These are phyloP conservation scores for Gambelia wislizenii DNA, from an alignment of 2,797 vertebrate species.

Conservation along the genomic window DNA sequence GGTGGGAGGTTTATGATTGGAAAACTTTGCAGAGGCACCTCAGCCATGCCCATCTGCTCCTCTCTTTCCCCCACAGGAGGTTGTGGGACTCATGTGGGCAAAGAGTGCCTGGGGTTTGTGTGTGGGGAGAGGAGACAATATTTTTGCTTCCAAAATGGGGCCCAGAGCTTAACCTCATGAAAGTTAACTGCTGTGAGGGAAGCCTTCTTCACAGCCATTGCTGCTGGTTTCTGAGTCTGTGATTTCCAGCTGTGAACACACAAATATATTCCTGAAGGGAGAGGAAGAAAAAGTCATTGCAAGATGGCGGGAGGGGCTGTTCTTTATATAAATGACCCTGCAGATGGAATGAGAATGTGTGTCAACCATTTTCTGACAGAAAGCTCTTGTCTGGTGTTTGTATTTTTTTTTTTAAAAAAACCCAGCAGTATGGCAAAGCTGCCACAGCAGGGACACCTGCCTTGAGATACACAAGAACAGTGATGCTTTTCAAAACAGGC, in stretches of 20 bases:
- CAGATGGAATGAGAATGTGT: background rate
- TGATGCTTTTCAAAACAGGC: conserved; percentile 10
- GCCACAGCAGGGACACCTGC: background rate
- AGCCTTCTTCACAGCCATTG: background rate
- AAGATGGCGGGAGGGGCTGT: rapidly evolving
- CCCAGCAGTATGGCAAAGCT: rapidly evolving
- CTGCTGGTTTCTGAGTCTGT: rapidly evolving
- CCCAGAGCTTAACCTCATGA: background rate
- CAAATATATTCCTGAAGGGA: background rate
- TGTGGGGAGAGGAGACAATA: background rate
- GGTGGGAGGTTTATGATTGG: background rate
- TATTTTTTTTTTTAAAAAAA: background rate
- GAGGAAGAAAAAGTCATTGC: background rate
- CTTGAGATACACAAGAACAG: conserved; percentile 23
- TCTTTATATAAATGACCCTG: conserved; percentile 1
- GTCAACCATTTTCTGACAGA: conserved; percentile 6
- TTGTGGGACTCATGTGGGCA: background rate
- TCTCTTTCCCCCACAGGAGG: background rate
- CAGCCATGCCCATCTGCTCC: background rate
- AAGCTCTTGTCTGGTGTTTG: rapidly evolving
- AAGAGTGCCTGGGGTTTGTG: too few relatives aligned
- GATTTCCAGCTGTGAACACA: conserved; percentile 9
- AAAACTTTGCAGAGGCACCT: background rate
- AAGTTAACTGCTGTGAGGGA: background rate
- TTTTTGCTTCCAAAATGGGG: background rate